Conservation (phyloP, 23 tunicate species). For the Diplosoma virens region DNA sequence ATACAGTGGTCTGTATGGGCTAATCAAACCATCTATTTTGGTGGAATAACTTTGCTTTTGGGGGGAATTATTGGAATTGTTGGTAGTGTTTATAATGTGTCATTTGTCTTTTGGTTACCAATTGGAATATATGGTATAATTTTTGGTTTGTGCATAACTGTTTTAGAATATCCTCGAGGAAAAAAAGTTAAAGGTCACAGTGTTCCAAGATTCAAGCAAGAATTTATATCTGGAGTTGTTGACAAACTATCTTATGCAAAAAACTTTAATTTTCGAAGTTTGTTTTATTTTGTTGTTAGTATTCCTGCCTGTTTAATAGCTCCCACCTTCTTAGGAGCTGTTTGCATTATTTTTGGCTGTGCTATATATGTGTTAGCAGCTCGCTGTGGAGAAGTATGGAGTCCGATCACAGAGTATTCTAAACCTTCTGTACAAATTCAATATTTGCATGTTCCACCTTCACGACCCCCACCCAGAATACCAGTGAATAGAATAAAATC, state of each 20-base stretch:
- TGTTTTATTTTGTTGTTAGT: slow-evolving; percentile 3
- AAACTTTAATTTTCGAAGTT: neutral
- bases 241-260: neutral
- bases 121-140: slow-evolving; percentile 9
- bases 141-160: neutral
- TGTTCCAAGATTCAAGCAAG: neutral
- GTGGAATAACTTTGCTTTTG: neutral
- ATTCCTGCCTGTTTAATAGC: slow-evolving; percentile 16
- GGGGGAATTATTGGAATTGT: slow-evolving; percentile 5
- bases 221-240: neutral
- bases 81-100: neutral
- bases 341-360: slow-evolving; percentile 9
- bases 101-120: neutral
- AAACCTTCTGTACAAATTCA: neutral
- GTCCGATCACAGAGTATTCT: neutral
- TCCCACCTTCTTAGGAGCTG: slow-evolving; percentile 13
- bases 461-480: neutral
- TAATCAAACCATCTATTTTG: neutral
- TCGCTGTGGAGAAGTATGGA: neutral
- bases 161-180: slow-evolving; percentile 13
- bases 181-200: slow-evolving; percentile 9
- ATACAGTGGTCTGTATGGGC: slow-evolving; percentile 9
- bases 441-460: slow-evolving; percentile 8
- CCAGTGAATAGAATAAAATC: too few species aligned
- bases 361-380: neutral